Evolutionary conservation across 1,140 invertebrate species (phyloP), one percentile per base, ranked within the genome.

Genomic region (Drosophila auraria): DNA sequence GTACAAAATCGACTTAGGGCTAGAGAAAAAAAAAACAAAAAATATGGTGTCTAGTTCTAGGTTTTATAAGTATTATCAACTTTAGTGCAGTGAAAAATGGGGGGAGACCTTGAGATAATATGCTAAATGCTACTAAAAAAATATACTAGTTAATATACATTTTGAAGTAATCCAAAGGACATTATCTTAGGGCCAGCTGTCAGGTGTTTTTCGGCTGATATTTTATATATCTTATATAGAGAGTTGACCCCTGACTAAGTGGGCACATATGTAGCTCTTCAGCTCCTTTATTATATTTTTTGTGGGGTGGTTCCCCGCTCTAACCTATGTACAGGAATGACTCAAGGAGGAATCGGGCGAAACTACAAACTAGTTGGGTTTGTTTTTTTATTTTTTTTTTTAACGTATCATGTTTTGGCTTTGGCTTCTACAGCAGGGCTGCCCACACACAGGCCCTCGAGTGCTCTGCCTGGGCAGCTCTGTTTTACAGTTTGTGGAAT

Each of bases 11-110:
- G 3, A 25, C 30, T 68, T 60, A 69, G 11, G 17, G 15, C 27
- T 73, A 53, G 11, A 30, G 58, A 57, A 64, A 83, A 83, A 54
- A 75, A 53, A 40, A 65, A 71, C 75, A 78, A 80, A 78, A 74
- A 75, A 27, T 5, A 36, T 36, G 17, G 7, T 66, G 20, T 60
- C 65, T 83, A 87, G 14, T 7, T 53, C 50, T 71, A 72, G 40
- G 12, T 80, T 82, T 80, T 83, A 73, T 78, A 83, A 73, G 76
- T 80, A 80, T 87, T 87, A 87, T 82, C 72, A 78, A 80, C 71
- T 83, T 78, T 58, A 63, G 57, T 71, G 64, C 25, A 49, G 54
- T 63, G 12, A 64, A 70, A 74, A 42, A 44, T 49, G 25, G 7
- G 56, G 44, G 12, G 58, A 51, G 61, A 59, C 23, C 33, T 60